Percentiles rank a stretch among this genome's conserved stretches.
phyloP scores from a whole-genome alignment of 2,113 vertebrate species.

The Oryzias celebensis region DNA sequence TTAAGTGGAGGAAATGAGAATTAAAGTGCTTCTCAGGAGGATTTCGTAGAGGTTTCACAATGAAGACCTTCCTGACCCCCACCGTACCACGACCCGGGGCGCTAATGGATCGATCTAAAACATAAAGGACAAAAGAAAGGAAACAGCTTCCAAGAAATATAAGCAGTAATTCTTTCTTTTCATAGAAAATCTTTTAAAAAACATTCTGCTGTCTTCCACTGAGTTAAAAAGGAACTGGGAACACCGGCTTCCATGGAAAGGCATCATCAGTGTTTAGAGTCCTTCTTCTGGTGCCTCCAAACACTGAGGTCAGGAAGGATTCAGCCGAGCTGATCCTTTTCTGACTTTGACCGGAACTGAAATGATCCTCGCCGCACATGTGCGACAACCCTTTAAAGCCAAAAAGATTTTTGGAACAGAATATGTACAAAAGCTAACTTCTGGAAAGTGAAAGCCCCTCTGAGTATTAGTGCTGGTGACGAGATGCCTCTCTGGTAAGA shows the following conservation, averaged over 20 bases:
- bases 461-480: constrained; percentile 69
- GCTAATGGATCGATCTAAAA: too few species aligned
- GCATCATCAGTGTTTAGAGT: constrained; percentile 36
- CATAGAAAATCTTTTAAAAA: constrained; percentile 77
- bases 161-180: constrained; percentile 65
- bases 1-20: too few species aligned
- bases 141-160: constrained; percentile 65
- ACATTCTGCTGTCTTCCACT: constrained; percentile 72
- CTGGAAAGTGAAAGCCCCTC: constrained; percentile 17
- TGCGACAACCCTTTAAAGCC: constrained; percentile 29
- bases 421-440: constrained; percentile 68
- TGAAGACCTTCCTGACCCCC: too few species aligned
- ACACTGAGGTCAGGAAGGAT: constrained; percentile 25
- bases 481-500: constrained; percentile 50
- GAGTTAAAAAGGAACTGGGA: constrained; percentile 53
- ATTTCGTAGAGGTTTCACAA: too few species aligned
- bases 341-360: constrained; percentile 28
- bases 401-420: constrained; percentile 46
- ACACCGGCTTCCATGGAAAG: constrained; percentile 43
- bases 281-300: constrained; percentile 8
- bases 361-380: constrained; percentile 4
- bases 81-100: too few species aligned
- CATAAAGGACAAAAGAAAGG: too few species aligned
- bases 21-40: too few species aligned
- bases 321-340: constrained; percentile 10